phyloP scores from a whole-genome alignment of 2,797 vertebrate genomes.

The Poecilia gillii region DNA sequence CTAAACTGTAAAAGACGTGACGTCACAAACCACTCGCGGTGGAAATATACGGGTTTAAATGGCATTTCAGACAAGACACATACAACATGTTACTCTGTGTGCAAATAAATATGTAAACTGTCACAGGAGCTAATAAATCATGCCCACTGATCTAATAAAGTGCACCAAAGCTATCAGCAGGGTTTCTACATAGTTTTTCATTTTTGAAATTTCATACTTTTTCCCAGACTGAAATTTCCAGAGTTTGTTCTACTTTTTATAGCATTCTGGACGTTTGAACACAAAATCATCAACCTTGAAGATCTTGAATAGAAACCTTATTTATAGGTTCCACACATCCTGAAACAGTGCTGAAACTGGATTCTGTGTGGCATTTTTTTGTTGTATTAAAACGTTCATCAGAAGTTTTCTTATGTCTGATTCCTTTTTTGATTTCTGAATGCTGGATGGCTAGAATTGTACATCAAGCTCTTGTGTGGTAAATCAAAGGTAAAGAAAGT shows the following conservation, averaged over 20 bases:
- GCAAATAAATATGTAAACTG: conserved; percentile 80
- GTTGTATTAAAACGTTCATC: not conserved
- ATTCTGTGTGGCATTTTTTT: not conserved
- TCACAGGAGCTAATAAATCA: conserved; percentile 57
- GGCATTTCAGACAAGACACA: conserved; percentile 64
- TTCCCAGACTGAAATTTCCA: not conserved
- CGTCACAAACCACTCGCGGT: conserved; percentile 40
- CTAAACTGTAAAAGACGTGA: conserved; percentile 36
- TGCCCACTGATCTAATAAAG: conserved; percentile 73
- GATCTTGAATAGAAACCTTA: not conserved
- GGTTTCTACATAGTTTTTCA: conserved; percentile 1
- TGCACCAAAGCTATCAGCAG: conserved; percentile 68
- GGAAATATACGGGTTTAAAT: conserved; percentile 36
- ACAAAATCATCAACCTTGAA: not conserved
- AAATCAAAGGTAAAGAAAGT: not conserved
- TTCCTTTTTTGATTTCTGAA: not conserved
- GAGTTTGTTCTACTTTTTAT: not conserved
- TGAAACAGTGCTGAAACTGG: not conserved
- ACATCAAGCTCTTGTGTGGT: not conserved
- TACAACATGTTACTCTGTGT: conserved; percentile 63
- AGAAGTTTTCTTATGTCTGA: not conserved
- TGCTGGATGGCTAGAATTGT: not conserved
- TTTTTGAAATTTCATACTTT: not conserved
- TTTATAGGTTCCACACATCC: not conserved
- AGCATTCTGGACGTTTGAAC: not conserved